Conservation (phyloP, 2,113 vertebrate genomes). For the Laticauda laticaudata region DNA sequence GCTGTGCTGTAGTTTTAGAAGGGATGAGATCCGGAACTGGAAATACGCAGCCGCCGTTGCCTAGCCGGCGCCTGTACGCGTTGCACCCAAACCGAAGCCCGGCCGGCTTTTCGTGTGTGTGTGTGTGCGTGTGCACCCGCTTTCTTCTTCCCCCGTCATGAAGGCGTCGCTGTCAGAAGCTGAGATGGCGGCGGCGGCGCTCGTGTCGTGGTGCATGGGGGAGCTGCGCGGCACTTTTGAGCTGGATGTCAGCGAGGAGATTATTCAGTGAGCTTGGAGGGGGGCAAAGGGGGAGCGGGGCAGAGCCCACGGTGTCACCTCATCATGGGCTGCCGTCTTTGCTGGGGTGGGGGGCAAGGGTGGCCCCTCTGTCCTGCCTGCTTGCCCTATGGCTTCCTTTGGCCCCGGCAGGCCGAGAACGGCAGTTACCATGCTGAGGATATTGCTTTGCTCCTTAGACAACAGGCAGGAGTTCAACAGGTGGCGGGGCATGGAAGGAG, state of each 20-base stretch:
- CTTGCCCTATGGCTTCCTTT: neutral
- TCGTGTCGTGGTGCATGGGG: constrained; percentile 83
- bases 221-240: constrained; percentile 80
- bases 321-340: neutral
- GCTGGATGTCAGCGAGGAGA: constrained; percentile 87
- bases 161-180: too few relatives aligned
- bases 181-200: constrained; percentile 52
- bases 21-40: constrained; percentile 40
- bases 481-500: neutral
- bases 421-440: neutral
- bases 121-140: neutral
- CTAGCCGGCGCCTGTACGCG: neutral
- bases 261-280: constrained; percentile 79
- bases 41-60: constrained; percentile 13
- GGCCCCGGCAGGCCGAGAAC: neutral
- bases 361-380: too few relatives aligned
- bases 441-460: neutral
- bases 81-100: neutral
- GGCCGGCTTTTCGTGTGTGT: neutral
- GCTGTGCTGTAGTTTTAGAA: neutral
- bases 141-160: constrained; percentile 39
- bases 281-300: neutral
- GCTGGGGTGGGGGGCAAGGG: fast-evolving
- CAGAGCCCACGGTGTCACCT: neutral
- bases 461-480: neutral